Conservation (phyloP, 2,113 vertebrate species). For the Neotoma lepida region DNA sequence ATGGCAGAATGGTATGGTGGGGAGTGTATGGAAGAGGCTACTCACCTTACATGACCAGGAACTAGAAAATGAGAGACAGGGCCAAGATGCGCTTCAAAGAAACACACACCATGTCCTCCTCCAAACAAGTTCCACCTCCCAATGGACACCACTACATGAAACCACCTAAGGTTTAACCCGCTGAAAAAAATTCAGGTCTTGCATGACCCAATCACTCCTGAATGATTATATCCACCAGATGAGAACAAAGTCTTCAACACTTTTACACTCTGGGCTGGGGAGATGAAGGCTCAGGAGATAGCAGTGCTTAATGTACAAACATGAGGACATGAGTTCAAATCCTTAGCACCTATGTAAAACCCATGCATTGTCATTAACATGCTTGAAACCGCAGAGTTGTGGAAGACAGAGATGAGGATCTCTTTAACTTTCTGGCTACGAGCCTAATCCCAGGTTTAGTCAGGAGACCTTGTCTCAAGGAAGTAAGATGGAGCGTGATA, state of each 20-base stretch:
- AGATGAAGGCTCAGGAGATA: background rate
- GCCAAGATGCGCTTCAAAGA: background rate
- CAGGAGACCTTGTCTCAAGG: background rate
- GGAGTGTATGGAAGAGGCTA: background rate
- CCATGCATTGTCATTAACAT: background rate
- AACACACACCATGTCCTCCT: background rate
- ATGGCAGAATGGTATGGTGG: background rate
- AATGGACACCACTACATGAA: background rate
- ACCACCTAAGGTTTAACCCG: background rate
- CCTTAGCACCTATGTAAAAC: background rate
- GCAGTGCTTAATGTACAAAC: background rate
- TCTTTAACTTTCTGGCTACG: background rate
- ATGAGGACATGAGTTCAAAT: background rate
- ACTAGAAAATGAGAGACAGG: background rate
- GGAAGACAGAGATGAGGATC: too few relatives aligned
- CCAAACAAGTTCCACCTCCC: background rate
- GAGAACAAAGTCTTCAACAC: too few relatives aligned
- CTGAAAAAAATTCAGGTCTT: background rate
- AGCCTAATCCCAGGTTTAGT: background rate
- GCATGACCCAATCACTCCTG: background rate
- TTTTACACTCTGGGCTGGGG: too few relatives aligned
- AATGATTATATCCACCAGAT: background rate
- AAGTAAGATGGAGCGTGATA: background rate
- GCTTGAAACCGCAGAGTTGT: background rate
- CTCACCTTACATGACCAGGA: background rate